phyloP scores from a whole-genome alignment of 2,797 vertebrate genomes.

The Sebastes alutus region DNA sequence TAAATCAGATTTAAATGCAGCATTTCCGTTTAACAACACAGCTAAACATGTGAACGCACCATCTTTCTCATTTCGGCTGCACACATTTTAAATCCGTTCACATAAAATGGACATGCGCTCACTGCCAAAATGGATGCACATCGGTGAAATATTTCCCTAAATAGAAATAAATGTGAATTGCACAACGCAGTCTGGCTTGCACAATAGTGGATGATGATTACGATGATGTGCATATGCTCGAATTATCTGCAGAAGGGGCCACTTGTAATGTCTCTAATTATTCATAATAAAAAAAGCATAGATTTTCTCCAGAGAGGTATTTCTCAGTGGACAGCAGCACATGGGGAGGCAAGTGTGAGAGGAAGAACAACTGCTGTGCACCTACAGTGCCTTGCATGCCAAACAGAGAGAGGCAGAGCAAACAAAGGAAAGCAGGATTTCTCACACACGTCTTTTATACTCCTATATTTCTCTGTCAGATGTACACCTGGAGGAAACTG shows the following conservation, averaged over 20 bases:
- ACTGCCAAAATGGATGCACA: not conserved
- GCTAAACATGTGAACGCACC: not conserved
- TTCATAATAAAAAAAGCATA: slow-evolving; percentile 16
- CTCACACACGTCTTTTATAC: not conserved
- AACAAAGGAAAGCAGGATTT: slow-evolving; percentile 31
- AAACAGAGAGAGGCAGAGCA: slow-evolving; percentile 10
- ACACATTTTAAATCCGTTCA: not conserved
- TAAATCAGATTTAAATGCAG: slow-evolving; percentile 23
- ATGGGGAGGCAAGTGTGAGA: slow-evolving; percentile 28
- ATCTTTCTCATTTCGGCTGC: not conserved
- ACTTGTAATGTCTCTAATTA: slow-evolving; percentile 20
- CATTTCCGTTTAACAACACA: slow-evolving; percentile 2
- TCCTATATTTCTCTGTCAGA: not conserved
- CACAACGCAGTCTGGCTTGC: not conserved
- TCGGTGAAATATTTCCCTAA: not conserved
- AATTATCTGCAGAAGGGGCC: slow-evolving; percentile 37
- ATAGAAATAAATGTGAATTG: slow-evolving; percentile 3
- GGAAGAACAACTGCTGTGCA: slow-evolving; percentile 21
- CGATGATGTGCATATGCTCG: slow-evolving; percentile 23
- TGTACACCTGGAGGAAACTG: slow-evolving; percentile 6
- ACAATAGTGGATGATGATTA: not conserved
- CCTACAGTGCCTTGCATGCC: not conserved
- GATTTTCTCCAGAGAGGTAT: slow-evolving; percentile 43
- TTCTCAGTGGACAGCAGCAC: slow-evolving; percentile 45
- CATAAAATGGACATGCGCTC: not conserved